phyloP scores from a whole-genome alignment of 2,888 invertebrate species.

The Drosophila kambysellisi region DNA sequence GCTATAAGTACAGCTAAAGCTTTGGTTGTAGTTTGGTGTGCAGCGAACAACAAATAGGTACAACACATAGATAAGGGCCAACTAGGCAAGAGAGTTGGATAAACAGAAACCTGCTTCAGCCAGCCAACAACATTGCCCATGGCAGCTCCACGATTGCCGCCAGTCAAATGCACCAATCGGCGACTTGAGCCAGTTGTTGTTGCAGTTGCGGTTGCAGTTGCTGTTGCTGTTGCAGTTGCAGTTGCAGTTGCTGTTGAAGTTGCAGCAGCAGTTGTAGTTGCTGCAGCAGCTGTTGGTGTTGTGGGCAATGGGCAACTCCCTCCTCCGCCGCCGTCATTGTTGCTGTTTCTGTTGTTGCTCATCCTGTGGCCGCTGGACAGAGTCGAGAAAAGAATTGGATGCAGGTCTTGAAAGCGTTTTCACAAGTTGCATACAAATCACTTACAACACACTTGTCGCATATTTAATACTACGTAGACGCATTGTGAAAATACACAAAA shows the following conservation, averaged over 20 bases:
- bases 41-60: slow-evolving; percentile 20
- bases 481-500: slow-evolving; percentile 46
- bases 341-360: slow-evolving; percentile 64
- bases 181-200: slow-evolving; percentile 87
- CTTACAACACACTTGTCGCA: slow-evolving; percentile 59
- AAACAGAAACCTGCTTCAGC: slow-evolving; percentile 90
- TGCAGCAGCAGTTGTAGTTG: neutral
- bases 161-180: slow-evolving; percentile 87
- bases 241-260: slow-evolving; percentile 1
- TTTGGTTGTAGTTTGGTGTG: slow-evolving; percentile 3
- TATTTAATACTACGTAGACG: slow-evolving; percentile 39
- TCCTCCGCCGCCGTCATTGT: slow-evolving; percentile 43
- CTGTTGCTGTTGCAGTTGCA: neutral
- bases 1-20: neutral
- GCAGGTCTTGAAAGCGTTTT: slow-evolving; percentile 7
- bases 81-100: slow-evolving; percentile 19
- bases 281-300: slow-evolving; percentile 5
- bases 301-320: neutral
- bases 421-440: slow-evolving; percentile 19
- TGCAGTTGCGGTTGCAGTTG: slow-evolving; percentile 48
- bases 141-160: slow-evolving; percentile 86
- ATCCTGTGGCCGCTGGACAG: slow-evolving; percentile 72
- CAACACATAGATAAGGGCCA: slow-evolving; percentile 1
- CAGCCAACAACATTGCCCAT: slow-evolving; percentile 92
- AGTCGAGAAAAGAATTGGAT: slow-evolving; percentile 31